A percentile compares a stretch with the other conserved stretches of the same genome.
Conservation (phyloP, 2,888 invertebrate species). For the Trichopoda pennipes region DNA sequence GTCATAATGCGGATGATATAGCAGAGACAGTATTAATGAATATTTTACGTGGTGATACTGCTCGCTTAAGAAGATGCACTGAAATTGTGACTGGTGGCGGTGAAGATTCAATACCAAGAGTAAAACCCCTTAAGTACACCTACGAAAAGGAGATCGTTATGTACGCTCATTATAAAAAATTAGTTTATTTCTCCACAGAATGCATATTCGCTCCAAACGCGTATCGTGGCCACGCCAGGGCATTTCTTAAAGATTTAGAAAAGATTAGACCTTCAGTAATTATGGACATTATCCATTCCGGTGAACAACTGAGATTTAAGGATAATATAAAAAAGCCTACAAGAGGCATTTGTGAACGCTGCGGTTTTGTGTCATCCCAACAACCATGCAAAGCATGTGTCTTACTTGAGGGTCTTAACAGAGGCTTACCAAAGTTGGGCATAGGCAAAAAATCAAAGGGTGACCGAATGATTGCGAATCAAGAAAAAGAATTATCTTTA, state of each 20-base stretch:
- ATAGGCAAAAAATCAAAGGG: constrained; percentile 93
- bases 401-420: constrained; percentile 95
- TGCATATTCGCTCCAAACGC: constrained; percentile 99
- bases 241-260: constrained; percentile 96
- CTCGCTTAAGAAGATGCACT: constrained; percentile 94
- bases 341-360: constrained; percentile 89
- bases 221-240: constrained; percentile 94
- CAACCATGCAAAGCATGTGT: constrained; percentile 98
- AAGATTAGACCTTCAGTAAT: constrained; percentile 94
- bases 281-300: constrained; percentile 96
- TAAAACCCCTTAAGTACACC: constrained; percentile 97
- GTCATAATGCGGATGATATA: constrained; percentile 98
- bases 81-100: constrained; percentile 89
- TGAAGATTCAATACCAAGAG: constrained; percentile 92
- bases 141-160: constrained; percentile 99
- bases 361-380: constrained; percentile 96
- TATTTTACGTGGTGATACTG: constrained; percentile 97
- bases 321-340: constrained; percentile 91
- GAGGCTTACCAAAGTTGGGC: constrained; percentile 94
- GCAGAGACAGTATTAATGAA: constrained; percentile 99
- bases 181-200: constrained; percentile 99
- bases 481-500: constrained; percentile 78
- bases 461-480: constrained; percentile 85
- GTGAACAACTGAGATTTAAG: constrained; percentile 92
- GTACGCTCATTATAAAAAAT: constrained; percentile 98